These are phyloP conservation scores for Drosophila parvula DNA, from an alignment of 1,140 invertebrate species.

Conservation along the genomic window DNA sequence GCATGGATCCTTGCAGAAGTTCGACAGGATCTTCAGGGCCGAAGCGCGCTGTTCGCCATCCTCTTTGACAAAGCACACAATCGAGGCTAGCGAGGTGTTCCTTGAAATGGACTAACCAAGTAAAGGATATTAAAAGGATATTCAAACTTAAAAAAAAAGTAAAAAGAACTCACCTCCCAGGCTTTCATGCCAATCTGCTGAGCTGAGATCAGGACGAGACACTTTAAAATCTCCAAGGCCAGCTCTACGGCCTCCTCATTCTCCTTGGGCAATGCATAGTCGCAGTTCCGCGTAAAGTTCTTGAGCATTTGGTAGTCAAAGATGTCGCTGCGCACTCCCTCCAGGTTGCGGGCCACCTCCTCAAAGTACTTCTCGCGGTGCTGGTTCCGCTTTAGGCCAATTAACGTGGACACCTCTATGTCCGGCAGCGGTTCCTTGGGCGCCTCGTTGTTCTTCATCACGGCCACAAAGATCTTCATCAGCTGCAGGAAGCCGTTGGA, in stretches of 20 bases:
- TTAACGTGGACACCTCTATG: slow-evolving; percentile 54
- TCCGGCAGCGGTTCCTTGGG: slow-evolving; percentile 53
- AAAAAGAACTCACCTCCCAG: slow-evolving; percentile 60
- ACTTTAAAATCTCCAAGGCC: slow-evolving; percentile 77
- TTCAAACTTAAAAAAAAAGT: not conserved
- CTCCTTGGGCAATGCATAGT: slow-evolving; percentile 72
- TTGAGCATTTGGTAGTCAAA: slow-evolving; percentile 80
- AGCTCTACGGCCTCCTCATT: slow-evolving; percentile 62
- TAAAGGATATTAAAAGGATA: not conserved
- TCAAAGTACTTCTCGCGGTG: slow-evolving; percentile 83
- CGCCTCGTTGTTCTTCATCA: slow-evolving; percentile 74
- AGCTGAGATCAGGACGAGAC: slow-evolving; percentile 69
- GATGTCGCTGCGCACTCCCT: slow-evolving; percentile 78
- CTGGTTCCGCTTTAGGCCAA: slow-evolving; percentile 74
- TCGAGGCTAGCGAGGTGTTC: slow-evolving; percentile 60
- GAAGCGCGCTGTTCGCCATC: slow-evolving; percentile 67
- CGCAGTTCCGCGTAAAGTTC: slow-evolving; percentile 63
- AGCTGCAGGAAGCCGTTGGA: slow-evolving; percentile 74
- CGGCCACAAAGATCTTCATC: slow-evolving; percentile 65
- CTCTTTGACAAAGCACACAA: slow-evolving; percentile 75
- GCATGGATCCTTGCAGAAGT: slow-evolving; percentile 76
- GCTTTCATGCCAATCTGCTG: slow-evolving; percentile 62
- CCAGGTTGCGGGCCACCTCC: slow-evolving; percentile 79
- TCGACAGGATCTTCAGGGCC: slow-evolving; percentile 78
- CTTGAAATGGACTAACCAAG: slow-evolving; percentile 46